Conservation (phyloP, 1,140 invertebrate species). For the Bombus sylvicola region DNA sequence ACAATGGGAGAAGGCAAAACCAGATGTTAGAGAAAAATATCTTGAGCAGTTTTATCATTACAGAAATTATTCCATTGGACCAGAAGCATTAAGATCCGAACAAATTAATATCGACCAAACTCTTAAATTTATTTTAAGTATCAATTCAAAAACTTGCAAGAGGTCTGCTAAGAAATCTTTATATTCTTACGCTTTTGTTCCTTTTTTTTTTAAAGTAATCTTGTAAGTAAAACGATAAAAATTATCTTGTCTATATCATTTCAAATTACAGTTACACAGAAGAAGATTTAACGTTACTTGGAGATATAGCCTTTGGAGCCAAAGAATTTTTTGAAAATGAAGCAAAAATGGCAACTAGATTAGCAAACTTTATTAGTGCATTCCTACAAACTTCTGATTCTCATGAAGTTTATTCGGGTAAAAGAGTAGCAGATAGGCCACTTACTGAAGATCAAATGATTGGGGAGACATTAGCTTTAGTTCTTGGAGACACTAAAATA, state of each 20-base stretch:
- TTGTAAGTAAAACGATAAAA: neutral
- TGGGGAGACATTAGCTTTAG: constrained; percentile 94
- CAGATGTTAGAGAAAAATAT: constrained; percentile 88
- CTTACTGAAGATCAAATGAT: constrained; percentile 97
- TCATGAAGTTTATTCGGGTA: constrained; percentile 96
- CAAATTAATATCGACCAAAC: constrained; percentile 90
- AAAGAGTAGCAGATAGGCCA: constrained; percentile 92
- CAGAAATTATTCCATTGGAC: constrained; percentile 86
- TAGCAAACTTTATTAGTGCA: constrained; percentile 97
- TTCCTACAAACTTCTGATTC: constrained; percentile 97
- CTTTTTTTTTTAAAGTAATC: neutral
- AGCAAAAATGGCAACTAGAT: constrained; percentile 95
- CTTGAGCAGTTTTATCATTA: constrained; percentile 89
- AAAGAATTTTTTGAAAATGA: constrained; percentile 96
- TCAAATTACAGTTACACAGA: constrained; percentile 85
- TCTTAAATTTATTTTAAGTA: constrained; percentile 89
- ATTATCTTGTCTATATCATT: neutral
- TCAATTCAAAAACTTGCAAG: constrained; percentile 89
- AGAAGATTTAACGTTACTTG: constrained; percentile 89
- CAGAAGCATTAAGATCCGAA: constrained; percentile 85
- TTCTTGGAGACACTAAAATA: constrained; percentile 95
- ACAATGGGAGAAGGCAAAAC: constrained; percentile 88
- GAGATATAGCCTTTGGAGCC: constrained; percentile 93
- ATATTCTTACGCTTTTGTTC: neutral
- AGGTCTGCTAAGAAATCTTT: constrained; percentile 77